Evolutionary conservation across 2,888 invertebrate genomes (phyloP).

Genomic region (Tetragonula carbonaria): DNA sequence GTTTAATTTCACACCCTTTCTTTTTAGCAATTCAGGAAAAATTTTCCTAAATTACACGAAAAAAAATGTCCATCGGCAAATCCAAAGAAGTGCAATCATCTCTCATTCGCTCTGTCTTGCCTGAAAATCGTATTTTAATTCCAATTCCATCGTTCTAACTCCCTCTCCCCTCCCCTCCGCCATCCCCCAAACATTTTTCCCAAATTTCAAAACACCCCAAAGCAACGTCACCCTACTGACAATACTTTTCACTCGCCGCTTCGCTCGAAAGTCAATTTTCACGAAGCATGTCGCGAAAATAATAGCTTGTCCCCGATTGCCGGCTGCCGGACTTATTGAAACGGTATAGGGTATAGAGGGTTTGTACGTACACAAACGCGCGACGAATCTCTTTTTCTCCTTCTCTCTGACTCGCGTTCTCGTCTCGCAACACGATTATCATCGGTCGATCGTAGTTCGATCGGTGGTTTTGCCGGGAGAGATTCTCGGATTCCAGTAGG

Average conservation of each 20-base stretch:
- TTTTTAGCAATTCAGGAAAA: too few relatives aligned
- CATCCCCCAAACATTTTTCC: background rate
- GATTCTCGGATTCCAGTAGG: constrained; percentile 45
- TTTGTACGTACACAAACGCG: background rate
- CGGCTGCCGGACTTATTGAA: background rate
- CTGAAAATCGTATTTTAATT: background rate
- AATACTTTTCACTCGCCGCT: background rate
- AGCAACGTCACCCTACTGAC: background rate
- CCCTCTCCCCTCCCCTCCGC: background rate
- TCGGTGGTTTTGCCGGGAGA: background rate
- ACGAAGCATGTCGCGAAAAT: background rate
- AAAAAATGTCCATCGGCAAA: too few relatives aligned
- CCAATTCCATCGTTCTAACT: background rate
- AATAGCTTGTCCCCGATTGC: background rate
- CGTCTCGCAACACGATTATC: constrained; percentile 46
- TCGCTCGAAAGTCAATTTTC: background rate
- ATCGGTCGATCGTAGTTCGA: constrained; percentile 38
- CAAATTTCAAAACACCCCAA: background rate
- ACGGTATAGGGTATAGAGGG: background rate
- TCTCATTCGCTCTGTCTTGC: too few relatives aligned
- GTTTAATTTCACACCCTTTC: too few relatives aligned
- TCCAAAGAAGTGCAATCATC: too few relatives aligned
- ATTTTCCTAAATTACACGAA: too few relatives aligned
- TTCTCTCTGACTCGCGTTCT: background rate
- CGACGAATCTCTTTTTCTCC: background rate